phyloP scores from a whole-genome alignment of 2,113 vertebrate genomes.

The Rhadina sibilatrix region DNA sequence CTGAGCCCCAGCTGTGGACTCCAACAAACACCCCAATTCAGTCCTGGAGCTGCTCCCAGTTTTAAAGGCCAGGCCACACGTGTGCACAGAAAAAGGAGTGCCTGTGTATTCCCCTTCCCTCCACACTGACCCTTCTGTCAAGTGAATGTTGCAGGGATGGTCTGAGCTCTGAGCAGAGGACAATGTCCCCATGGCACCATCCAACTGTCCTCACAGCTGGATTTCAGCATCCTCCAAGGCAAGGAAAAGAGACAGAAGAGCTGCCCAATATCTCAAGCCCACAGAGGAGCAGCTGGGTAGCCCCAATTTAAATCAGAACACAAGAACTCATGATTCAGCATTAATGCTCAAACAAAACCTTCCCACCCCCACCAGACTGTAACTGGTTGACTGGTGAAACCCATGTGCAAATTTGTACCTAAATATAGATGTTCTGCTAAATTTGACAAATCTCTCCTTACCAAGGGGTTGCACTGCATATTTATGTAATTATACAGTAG shows the following conservation, averaged over 20 bases:
- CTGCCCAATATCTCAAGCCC: background rate
- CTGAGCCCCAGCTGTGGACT: background rate
- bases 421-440: slow-evolving; percentile 37
- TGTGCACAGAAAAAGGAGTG: background rate
- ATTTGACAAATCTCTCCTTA: background rate
- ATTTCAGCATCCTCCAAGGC: background rate
- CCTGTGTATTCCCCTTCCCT: background rate
- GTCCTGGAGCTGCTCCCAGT: background rate
- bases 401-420: slow-evolving; percentile 1
- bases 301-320: background rate
- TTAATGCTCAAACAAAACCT: background rate
- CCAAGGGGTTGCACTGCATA: background rate
- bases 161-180: background rate
- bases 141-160: accelerated
- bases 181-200: background rate
- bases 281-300: background rate
- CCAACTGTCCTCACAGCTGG: background rate
- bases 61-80: background rate
- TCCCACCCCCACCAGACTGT: background rate
- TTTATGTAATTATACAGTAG: slow-evolving; percentile 20
- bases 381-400: background rate
- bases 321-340: background rate
- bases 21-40: background rate
- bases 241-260: background rate
- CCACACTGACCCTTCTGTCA: background rate